Base-by-base conservation (phyloP, 2,888 invertebrate species). In the Rhagium mordax region DNA sequence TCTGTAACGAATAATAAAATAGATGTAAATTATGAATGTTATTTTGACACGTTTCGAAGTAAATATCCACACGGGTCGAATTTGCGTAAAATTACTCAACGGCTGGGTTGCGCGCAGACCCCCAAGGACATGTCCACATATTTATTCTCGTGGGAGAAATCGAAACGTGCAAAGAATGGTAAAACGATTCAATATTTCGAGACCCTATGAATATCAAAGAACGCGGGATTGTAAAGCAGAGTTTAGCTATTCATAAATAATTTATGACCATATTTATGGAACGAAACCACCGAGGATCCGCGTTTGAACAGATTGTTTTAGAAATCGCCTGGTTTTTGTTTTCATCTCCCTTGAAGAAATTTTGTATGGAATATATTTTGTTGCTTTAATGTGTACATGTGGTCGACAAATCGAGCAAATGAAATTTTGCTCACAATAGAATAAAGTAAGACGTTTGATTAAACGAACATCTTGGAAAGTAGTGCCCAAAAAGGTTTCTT, bases 171-270 rank as follows among this genome's bases (percentile, higher is more conserved):
- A 1, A 33, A 5, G 66, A 59, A 66, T 66, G 59, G 16, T 57
- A 24, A 55, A 20, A 51, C 64, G 68, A 64, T 69, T 69, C 68
- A 69, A 69, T 68, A 72, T 64, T 68, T 72, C 57, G 20, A 72
- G 68, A 59, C 64, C 64, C 57, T 61, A 64, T 73, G 70, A 70
- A 70, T 73, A 73, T 66, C 70, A 73, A 70, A 65, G 59, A 53
- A 41, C 65, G 21, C 65, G 64, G 49, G 65, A 57, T 65, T 48
- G 59, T 49, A 60, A 60, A 51, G 71, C 57, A 48, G 71, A 71
- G 66, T 71, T 71, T 64, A 57, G 71, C 71, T 66, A 60, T 59
- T 71, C 71, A 71, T 71, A 71, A 65, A 71, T 71, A 66, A 71
- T 71, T 71, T 71, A 71, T 71, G 71, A 53, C 41, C 66, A 60